Evolutionary conservation across 1,140 invertebrate genomes (phyloP).

Genomic region (Caerostris extrusa): DNA sequence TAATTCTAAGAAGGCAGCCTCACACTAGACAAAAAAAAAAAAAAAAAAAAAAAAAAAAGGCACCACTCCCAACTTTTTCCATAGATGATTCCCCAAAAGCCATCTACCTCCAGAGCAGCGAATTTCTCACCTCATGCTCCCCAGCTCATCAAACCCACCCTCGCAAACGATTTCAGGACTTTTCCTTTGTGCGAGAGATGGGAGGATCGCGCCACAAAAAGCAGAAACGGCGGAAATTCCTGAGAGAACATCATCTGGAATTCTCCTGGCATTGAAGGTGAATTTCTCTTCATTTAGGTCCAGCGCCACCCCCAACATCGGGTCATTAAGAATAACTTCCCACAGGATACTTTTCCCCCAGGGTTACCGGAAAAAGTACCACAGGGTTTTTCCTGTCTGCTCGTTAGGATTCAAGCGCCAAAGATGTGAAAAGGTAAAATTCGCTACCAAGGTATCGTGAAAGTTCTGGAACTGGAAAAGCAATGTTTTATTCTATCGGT

Average conservation of each 20-base stretch:
- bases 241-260: constrained; percentile 22
- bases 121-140: neutral
- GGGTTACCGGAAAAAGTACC: neutral
- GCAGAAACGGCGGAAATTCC: neutral
- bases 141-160: neutral
- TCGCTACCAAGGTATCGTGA: no score
- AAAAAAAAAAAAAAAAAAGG: no score
- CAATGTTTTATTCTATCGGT: no score
- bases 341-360: neutral
- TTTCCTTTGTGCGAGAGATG: neutral
- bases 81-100: neutral
- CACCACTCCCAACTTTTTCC: neutral
- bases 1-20: no score
- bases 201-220: neutral
- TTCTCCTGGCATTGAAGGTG: neutral
- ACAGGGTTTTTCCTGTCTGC: neutral
- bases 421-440: no score
- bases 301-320: constrained; percentile 18
- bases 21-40: neutral
- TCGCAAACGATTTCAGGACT: constrained; percentile 7
- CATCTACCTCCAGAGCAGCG: neutral
- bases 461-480: no score
- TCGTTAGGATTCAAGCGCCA: neutral
- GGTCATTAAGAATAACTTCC: constrained; percentile 13
- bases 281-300: constrained; percentile 12